Percentiles rank a stretch among this genome's conserved stretches.
phyloP scores from a whole-genome alignment of 2,888 invertebrate species.

The Chymomyza fuscimana region DNA sequence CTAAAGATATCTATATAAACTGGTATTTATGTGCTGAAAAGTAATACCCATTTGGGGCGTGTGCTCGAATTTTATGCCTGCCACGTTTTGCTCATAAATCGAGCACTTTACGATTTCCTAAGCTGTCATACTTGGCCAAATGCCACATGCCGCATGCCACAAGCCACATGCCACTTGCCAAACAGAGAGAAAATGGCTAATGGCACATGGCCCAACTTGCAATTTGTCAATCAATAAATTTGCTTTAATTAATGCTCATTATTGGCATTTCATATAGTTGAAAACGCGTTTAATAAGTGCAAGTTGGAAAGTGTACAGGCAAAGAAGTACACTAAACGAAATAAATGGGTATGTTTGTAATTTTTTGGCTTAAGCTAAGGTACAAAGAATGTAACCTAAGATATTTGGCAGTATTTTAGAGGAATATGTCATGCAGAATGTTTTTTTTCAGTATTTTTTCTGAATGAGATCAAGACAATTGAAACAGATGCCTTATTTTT shows the following conservation, averaged over 20 bases:
- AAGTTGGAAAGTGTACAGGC: not conserved
- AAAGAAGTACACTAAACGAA: not conserved
- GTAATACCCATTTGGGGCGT: not conserved
- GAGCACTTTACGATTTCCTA: constrained; percentile 50
- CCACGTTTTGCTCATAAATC: constrained; percentile 65
- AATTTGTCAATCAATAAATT: constrained; percentile 73
- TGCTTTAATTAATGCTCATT: constrained; percentile 66
- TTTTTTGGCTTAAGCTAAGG: no score
- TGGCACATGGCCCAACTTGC: constrained; percentile 15
- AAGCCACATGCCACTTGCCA: constrained; percentile 48
- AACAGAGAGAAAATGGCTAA: not conserved
- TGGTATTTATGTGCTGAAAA: not conserved
- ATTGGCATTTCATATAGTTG: constrained; percentile 61
- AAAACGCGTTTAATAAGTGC: not conserved
- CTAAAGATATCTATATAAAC: not conserved
- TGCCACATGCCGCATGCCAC: constrained; percentile 1
- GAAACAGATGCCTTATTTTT: no score
- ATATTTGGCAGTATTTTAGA: no score
- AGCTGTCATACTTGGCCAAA: constrained; percentile 18
- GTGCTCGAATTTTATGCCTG: constrained; percentile 49
- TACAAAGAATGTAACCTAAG: no score
- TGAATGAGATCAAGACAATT: no score
- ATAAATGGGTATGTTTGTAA: not conserved
- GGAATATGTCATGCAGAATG: no score
- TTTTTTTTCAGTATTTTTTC: no score